Evolutionary conservation across 2,113 vertebrate species (phyloP).

Genomic region (Etia nguti): DNA sequence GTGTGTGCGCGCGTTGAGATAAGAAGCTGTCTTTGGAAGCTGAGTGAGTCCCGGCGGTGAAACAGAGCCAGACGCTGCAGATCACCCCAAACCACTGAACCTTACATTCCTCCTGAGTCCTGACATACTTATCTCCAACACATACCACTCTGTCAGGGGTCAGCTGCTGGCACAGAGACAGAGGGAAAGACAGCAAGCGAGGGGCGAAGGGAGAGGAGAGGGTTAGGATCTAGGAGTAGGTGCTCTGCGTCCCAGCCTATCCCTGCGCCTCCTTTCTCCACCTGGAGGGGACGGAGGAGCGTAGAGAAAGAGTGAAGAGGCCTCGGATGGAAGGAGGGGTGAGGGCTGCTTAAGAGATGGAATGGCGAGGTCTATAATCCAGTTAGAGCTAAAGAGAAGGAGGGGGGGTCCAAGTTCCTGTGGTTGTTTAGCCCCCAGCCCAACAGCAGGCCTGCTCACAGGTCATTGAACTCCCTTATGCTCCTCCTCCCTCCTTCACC

Average conservation of each 20-base stretch:
- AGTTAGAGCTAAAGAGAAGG: conserved; percentile 19
- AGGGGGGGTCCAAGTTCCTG: neutral
- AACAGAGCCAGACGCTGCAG: neutral
- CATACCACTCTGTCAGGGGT: conserved; percentile 63
- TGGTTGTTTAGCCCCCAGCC: conserved; percentile 45
- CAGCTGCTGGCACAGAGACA: conserved; percentile 34
- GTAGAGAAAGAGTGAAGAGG: neutral
- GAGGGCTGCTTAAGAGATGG: conserved; percentile 24
- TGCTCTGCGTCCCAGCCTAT: neutral
- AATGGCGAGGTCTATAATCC: conserved; percentile 45
- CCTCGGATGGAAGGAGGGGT: neutral
- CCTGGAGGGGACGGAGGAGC: conserved; percentile 1
- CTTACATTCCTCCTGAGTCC: neutral
- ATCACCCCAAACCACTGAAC: neutral
- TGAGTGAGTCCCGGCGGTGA: neutral
- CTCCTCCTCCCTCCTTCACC: neutral
- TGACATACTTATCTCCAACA: conserved; percentile 61
- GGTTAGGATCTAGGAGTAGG: neutral
- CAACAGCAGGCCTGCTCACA: conserved; percentile 57
- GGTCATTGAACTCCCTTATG: conserved; percentile 50
- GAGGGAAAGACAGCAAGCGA: neutral
- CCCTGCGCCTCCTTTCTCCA: neutral
- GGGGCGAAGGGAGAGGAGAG: neutral
- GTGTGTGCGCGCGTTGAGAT: neutral
- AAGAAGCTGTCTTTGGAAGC: neutral